Percentiles rank a stretch among this genome's conserved stretches.
These are phyloP conservation scores for Hylia prasina DNA, from an alignment of 2,113 vertebrate species.

Conservation along the genomic window DNA sequence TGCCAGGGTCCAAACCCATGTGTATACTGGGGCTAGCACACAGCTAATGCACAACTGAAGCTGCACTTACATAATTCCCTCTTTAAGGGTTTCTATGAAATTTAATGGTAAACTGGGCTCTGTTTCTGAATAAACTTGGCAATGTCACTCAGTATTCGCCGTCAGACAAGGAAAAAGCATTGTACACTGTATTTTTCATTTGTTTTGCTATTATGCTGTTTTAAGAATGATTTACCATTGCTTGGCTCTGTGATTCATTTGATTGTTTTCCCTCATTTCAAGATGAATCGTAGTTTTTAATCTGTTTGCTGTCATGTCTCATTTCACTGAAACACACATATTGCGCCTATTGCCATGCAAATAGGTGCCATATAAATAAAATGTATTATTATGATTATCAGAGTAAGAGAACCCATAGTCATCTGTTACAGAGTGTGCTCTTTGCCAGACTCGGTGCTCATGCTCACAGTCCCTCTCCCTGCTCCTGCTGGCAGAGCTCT, in stretches of 20 bases:
- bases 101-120: background rate
- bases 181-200: slow-evolving; percentile 30
- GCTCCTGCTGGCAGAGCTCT: background rate
- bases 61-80: background rate
- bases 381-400: slow-evolving; percentile 22
- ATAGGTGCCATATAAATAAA: slow-evolving; percentile 50
- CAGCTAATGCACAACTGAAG: background rate
- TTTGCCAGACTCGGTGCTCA: background rate
- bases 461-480: background rate
- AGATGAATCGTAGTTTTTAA: slow-evolving; percentile 57
- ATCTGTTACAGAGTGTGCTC: background rate
- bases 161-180: background rate
- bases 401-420: background rate
- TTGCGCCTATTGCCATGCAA: slow-evolving; percentile 40
- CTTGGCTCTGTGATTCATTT: slow-evolving; percentile 48
- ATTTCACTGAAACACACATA: slow-evolving; percentile 52
- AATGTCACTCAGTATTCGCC: background rate
- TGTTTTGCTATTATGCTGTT: slow-evolving; percentile 39
- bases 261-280: slow-evolving; percentile 27
- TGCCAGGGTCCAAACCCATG: background rate
- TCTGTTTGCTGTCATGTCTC: slow-evolving; percentile 47
- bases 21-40: background rate
- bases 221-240: slow-evolving; percentile 55
- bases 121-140: background rate
- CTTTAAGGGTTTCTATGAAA: background rate